Base-by-base conservation (phyloP, 2,113 vertebrate species). In the Centropus bengalensis region DNA sequence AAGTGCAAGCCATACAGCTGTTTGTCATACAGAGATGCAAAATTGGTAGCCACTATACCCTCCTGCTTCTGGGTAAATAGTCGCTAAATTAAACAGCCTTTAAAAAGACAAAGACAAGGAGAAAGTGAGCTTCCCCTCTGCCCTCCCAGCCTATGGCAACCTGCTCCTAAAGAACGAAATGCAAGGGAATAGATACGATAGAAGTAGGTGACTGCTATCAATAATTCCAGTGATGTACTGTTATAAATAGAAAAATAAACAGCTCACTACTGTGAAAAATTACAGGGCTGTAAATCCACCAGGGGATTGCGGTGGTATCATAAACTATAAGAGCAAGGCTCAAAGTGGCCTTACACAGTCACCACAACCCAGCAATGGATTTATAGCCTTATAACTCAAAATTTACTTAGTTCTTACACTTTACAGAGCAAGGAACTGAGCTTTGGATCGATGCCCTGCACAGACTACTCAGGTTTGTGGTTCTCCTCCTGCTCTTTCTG, bases 351-450 rank as follows among this genome's bases (percentile, higher is more conserved):
- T 91, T 77, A 95, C 38, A 68, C 59, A 95, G 59, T 74, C 93
- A 91, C 89, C 87, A 93, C 93, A 94, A 95, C 38, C 88, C 82
- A 89, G 85, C 24, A n/a, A 94, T 85, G 82, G 95, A 98, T 95
- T 98, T 97, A 97, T 5, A 86, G 89, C 74, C 44, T 83, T 89
- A 78, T 97, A 97, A 97, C 59, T 98, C 96, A 97, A 89, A 87
- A 87, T 84, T 74, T 94, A 94, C 81, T 77, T 51, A 58, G 82
- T 94, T 89, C 81, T 91, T 85, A 76, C 33, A 90, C 83, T 91
- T 94, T 74, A 91, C 63, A 86, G 86, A 93, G 88, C 60, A 86
- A 70, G 47, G 18, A 89, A 33, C 49, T 45, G 86, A 85, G 71
- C 66, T 49, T 52, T 81, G 59, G 40, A 60, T 60, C 0, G 0